These are phyloP conservation scores for Leucoraja ocellata DNA, from an alignment of 2,797 vertebrate species.

Conservation along the genomic window DNA sequence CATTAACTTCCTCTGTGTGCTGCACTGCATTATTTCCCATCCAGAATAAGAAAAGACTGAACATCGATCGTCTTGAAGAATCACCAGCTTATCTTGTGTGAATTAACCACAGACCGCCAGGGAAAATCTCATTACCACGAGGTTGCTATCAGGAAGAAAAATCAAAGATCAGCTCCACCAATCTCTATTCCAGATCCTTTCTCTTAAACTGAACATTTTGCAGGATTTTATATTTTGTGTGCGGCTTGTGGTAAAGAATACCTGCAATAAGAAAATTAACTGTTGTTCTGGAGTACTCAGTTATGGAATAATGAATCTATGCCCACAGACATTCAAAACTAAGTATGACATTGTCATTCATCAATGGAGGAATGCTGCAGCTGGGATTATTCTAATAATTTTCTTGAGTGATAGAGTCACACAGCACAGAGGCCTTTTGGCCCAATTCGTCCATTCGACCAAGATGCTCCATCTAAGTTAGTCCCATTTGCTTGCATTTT, in stretches of 20 bases:
- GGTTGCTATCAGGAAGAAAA: not conserved
- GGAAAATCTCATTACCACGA: not conserved
- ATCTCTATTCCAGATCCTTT: not conserved
- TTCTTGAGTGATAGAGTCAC: too few relatives aligned
- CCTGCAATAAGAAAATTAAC: not conserved
- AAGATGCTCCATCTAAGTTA: too few relatives aligned
- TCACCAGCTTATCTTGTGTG: not conserved
- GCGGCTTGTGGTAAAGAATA: not conserved
- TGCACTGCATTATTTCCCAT: not conserved
- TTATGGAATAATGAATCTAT: not conserved
- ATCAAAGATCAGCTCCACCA: not conserved
- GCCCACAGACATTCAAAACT: not conserved
- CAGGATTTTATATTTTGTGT: not conserved
- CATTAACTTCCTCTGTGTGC: not conserved
- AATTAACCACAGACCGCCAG: not conserved
- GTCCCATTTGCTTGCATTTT: too few relatives aligned
- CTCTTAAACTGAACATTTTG: not conserved
- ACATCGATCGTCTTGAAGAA: conserved; percentile 1
- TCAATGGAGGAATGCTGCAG: not conserved
- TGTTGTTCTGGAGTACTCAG: too few relatives aligned
- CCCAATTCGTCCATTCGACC: too few relatives aligned
- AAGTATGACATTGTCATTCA: not conserved
- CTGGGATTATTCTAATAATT: not conserved
- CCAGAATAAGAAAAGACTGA: conserved; percentile 2
- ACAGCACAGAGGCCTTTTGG: too few relatives aligned